Evolutionary conservation across 2,888 invertebrate genomes (phyloP).

Genomic region (Temnothorax ravouxi): DNA sequence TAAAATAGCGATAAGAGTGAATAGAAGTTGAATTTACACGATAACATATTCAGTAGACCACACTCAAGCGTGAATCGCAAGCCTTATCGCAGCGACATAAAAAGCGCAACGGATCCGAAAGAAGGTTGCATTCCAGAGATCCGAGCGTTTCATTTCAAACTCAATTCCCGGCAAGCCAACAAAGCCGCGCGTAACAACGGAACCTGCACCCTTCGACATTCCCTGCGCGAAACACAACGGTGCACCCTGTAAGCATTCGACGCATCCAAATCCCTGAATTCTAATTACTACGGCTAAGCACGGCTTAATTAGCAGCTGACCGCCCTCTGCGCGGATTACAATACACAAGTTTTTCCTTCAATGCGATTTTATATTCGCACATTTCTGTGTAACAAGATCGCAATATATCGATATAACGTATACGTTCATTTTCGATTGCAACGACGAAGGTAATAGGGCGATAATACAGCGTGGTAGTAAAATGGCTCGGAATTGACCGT

Average conservation of each 20-base stretch:
- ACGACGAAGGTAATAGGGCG: not conserved
- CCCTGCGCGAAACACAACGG: slow-evolving; percentile 18
- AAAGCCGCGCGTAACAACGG: slow-evolving; percentile 35
- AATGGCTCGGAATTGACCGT: not conserved
- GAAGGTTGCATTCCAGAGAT: slow-evolving; percentile 35
- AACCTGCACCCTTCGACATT: slow-evolving; percentile 35
- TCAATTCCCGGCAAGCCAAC: slow-evolving; percentile 66
- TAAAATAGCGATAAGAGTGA: not conserved
- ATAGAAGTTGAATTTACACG: not conserved
- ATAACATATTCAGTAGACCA: not conserved
- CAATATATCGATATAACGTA: not conserved
- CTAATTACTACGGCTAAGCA: slow-evolving; percentile 70
- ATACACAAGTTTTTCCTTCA: slow-evolving; percentile 40
- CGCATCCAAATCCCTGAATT: slow-evolving; percentile 69
- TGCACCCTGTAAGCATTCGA: slow-evolving; percentile 66
- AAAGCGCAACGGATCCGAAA: slow-evolving; percentile 10
- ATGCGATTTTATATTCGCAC: slow-evolving; percentile 37
- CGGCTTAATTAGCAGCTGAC: slow-evolving; percentile 69
- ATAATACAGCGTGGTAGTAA: not conserved
- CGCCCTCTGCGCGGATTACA: slow-evolving; percentile 58
- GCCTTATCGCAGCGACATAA: not conserved
- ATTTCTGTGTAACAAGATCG: not conserved
- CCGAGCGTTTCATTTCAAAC: slow-evolving; percentile 71
- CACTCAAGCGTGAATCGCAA: not conserved
- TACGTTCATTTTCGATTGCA: not conserved